Conservation (phyloP, 2,888 invertebrate species). For the Aradus depressus region DNA sequence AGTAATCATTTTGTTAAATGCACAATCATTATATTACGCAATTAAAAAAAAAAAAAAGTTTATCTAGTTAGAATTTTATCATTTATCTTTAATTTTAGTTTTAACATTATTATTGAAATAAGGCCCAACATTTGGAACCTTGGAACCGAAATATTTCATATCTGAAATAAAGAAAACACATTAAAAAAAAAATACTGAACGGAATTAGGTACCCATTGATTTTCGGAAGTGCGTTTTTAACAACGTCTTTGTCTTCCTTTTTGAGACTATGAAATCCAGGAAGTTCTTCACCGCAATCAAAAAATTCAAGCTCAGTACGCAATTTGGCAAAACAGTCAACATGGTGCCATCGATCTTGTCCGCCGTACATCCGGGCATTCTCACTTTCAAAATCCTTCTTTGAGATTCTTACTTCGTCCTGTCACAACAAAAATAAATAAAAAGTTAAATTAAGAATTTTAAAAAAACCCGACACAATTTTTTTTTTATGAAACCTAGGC, state of each 20-base stretch:
- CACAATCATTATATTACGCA: background rate
- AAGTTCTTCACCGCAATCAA: constrained; percentile 56
- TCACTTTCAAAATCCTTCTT: constrained; percentile 78
- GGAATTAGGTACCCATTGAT: constrained; percentile 34
- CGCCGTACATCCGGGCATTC: constrained; percentile 68
- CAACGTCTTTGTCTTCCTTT: constrained; percentile 55
- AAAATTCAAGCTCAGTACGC: constrained; percentile 60
- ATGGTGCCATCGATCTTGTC: constrained; percentile 83
- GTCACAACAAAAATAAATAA: constrained; percentile 30
- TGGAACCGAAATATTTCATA: too few relatives aligned
- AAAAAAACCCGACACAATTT: too few relatives aligned
- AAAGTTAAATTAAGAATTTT: too few relatives aligned
- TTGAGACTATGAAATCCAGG: constrained; percentile 63
- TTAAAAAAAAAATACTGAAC: constrained; percentile 2
- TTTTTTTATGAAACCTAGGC: too few relatives aligned
- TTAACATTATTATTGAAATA: too few relatives aligned
- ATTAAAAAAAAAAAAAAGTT: background rate
- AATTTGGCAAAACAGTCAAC: constrained; percentile 75
- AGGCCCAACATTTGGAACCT: too few relatives aligned
- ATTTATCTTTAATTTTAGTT: too few relatives aligned
- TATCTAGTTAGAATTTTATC: background rate
- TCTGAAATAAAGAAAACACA: constrained; percentile 11
- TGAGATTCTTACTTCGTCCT: constrained; percentile 62
- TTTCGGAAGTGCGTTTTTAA: constrained; percentile 55
- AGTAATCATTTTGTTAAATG: too few relatives aligned